These are phyloP conservation scores for Drosophila paucipuncta DNA, from an alignment of 2,888 invertebrate species.

Conservation along the genomic window DNA sequence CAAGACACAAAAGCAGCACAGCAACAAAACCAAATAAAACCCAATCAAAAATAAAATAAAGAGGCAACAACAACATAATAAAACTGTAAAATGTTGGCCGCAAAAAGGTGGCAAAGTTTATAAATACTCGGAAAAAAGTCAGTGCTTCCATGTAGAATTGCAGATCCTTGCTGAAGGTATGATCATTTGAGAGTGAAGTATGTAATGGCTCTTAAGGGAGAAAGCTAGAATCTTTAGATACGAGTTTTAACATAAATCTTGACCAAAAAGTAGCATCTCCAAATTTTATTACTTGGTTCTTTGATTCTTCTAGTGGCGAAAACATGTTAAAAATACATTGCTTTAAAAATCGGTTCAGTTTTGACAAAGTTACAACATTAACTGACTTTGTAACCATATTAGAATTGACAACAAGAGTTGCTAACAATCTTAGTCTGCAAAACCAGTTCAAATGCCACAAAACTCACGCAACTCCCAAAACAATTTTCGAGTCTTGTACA, in stretches of 20 bases:
- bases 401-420: background rate
- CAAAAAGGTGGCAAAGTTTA: background rate
- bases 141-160: background rate
- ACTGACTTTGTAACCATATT: background rate
- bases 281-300: background rate
- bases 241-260: background rate
- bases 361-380: background rate
- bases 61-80: background rate
- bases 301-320: background rate
- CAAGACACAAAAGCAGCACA: conserved; percentile 8
- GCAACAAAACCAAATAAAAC: background rate
- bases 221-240: background rate
- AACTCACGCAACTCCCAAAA: background rate
- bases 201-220: background rate
- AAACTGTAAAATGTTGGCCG: background rate
- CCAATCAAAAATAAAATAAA: conserved; percentile 3
- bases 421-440: background rate
- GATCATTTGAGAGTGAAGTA: background rate
- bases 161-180: background rate
- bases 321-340: background rate
- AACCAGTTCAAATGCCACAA: background rate
- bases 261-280: background rate
- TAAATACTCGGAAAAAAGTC: background rate
- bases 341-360: background rate
- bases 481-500: background rate